A percentile compares a stretch with the other conserved stretches of the same genome.
These are phyloP conservation scores for Cygnus atratus DNA, from an alignment of 2,113 vertebrate species.

Conservation along the genomic window DNA sequence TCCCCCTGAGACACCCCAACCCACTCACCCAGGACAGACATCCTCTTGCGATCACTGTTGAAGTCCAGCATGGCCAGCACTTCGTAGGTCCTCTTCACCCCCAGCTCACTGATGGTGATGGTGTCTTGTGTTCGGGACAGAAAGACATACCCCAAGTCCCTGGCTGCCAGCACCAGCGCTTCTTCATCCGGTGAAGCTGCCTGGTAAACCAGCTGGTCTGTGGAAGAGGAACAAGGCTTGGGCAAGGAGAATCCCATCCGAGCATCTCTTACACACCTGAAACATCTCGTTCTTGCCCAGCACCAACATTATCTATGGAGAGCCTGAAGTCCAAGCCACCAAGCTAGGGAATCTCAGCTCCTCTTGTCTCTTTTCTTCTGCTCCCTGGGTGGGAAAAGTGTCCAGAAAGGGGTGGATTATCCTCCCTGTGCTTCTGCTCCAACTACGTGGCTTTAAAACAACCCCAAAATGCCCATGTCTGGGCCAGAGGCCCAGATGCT, in stretches of 20 bases:
- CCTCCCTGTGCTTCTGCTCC: neutral
- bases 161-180: constrained; percentile 86
- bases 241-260: neutral
- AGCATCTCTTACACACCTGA: neutral
- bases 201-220: constrained; percentile 87
- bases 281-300: neutral
- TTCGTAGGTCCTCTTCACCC: constrained; percentile 78
- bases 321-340: neutral
- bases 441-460: neutral
- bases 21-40: constrained; percentile 91
- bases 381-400: neutral
- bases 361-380: neutral
- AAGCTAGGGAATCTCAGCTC: neutral
- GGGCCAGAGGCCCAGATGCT: neutral
- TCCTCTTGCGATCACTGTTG: constrained; percentile 89
- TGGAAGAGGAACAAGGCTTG: neutral
- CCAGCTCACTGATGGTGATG: constrained; percentile 85
- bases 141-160: constrained; percentile 88
- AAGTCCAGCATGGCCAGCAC: constrained; percentile 92
- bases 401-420: neutral
- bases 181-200: constrained; percentile 93
- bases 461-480: fast-evolving
- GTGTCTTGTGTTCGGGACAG: constrained; percentile 85
- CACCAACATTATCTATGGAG: neutral
- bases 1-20: fast-evolving